These are phyloP conservation scores for Protobothrops mucrosquamatus DNA, from an alignment of 2,113 vertebrate genomes.

Conservation along the genomic window DNA sequence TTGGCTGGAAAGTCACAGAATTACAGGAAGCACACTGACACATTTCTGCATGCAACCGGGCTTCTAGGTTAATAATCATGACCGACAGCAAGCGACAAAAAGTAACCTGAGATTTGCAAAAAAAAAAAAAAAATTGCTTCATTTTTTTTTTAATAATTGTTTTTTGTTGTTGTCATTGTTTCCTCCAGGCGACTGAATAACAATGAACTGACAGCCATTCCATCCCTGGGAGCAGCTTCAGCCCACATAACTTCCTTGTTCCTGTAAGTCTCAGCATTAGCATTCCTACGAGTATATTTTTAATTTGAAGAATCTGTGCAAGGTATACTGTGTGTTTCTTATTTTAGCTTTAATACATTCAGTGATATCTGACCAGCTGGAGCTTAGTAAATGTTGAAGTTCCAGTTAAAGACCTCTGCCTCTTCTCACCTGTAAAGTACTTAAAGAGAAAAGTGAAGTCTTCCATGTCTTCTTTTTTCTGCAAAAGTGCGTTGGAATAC, in stretches of 20 bases:
- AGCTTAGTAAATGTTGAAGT: neutral
- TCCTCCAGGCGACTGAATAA: slow-evolving; percentile 85
- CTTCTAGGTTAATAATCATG: neutral
- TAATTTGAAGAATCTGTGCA: neutral
- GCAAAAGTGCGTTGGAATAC: neutral
- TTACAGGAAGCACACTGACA: slow-evolving; percentile 4
- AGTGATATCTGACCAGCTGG: neutral
- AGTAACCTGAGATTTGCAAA: neutral
- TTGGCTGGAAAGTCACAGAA: slow-evolving; percentile 26
- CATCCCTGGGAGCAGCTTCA: slow-evolving; percentile 79
- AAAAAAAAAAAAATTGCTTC: no score
- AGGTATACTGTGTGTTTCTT: neutral
- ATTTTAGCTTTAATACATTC: neutral
- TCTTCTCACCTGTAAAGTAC: neutral
- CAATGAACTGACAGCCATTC: slow-evolving; percentile 87
- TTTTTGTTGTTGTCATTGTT: slow-evolving; percentile 28
- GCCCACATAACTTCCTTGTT: slow-evolving; percentile 74
- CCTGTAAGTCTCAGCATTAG: slow-evolving; percentile 80
- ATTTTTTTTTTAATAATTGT: neutral
- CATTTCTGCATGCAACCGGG: neutral
- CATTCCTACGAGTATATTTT: neutral
- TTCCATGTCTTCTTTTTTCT: neutral
- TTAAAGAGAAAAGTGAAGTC: neutral
- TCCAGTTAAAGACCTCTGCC: neutral
- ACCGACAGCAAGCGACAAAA: no score